Conservation (phyloP, 2,113 vertebrate genomes). For the Perca schrenkii region DNA sequence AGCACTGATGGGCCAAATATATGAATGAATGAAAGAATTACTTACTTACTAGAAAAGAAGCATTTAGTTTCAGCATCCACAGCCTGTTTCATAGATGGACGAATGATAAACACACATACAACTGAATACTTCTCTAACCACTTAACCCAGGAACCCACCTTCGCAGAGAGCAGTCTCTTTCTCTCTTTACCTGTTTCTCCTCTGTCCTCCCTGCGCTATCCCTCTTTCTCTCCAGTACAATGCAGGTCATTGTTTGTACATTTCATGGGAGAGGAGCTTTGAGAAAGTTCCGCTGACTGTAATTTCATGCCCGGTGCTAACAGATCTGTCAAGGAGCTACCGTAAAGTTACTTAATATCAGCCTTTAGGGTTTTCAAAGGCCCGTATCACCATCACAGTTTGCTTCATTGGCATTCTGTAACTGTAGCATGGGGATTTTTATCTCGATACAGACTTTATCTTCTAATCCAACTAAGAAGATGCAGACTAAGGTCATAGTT, state of each 20-base stretch:
- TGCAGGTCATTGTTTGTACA: slow-evolving; percentile 62
- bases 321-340: slow-evolving; percentile 48
- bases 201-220: slow-evolving; percentile 30
- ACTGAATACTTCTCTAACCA: slow-evolving; percentile 20
- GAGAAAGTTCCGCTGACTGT: slow-evolving; percentile 60
- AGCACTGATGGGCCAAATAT: neutral
- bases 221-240: slow-evolving; percentile 45
- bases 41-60: neutral
- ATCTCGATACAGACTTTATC: slow-evolving; percentile 6
- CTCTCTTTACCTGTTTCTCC: slow-evolving; percentile 1
- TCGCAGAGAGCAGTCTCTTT: slow-evolving; percentile 11
- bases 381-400: slow-evolving; percentile 2
- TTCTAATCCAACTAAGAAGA: neutral
- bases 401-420: neutral
- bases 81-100: slow-evolving; percentile 22
- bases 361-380: slow-evolving; percentile 24
- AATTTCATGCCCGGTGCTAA: slow-evolving; percentile 68
- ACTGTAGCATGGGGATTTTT: neutral
- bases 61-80: neutral
- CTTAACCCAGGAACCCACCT: slow-evolving; percentile 22
- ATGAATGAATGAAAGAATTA: neutral
- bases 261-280: slow-evolving; percentile 73
- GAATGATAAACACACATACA: slow-evolving; percentile 26
- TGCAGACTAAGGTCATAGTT: neutral
- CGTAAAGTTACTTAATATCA: slow-evolving; percentile 54